Base-by-base conservation (phyloP, 1,140 invertebrate species). In the Ostrea denselamellosa region DNA sequence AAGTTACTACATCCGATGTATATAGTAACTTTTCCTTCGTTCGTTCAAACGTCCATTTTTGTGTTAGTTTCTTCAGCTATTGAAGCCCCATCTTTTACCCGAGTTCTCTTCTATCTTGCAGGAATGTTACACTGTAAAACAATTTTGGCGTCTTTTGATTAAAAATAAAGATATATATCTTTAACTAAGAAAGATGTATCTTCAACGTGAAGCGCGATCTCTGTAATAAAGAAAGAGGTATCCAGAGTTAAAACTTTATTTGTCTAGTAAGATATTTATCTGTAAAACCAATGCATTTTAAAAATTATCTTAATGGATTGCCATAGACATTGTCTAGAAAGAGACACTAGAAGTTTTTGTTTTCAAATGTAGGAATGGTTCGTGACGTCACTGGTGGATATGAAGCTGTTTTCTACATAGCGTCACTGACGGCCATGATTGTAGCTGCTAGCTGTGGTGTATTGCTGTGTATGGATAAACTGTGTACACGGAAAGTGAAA, bases 381-480 rank as follows among this genome's bases (percentile, higher is more conserved):
- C 25, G 68, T 77, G 68, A 77, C 68, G 68, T 77, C 68, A 77
- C 68, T 12, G 68, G 68, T 25, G 28, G 28, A 28, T 77, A 77
- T 77, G 25, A 22, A 5, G 22, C 12, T 34, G 68, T 77, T 25
- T 77, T 77, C 68, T 77, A 77, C 68, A 17, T 77, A 10, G 22
- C 68, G 12, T 77, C 68, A 12, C 9, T 77, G 22, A 14, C 68
- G 3, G 22, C 68, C 22, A 10, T 77, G 22, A 25, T 77, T 77
- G 56, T 62, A 19, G 56, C 56, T n/a, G 17, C n/a, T n/a, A 62
- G 56, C 19, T 62, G 56, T n/a, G 56, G 56, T 19, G n/a, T 62
- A 62, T 62, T 62, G 56, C 14, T 62, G 56, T 62, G 17, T n/a
- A n/a, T 62, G 56, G 56, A 62, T 19, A 62, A 62, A 62, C 17